These are phyloP conservation scores for Osedax frankpressi DNA, from an alignment of 2,888 invertebrate species.

Conservation along the genomic window DNA sequence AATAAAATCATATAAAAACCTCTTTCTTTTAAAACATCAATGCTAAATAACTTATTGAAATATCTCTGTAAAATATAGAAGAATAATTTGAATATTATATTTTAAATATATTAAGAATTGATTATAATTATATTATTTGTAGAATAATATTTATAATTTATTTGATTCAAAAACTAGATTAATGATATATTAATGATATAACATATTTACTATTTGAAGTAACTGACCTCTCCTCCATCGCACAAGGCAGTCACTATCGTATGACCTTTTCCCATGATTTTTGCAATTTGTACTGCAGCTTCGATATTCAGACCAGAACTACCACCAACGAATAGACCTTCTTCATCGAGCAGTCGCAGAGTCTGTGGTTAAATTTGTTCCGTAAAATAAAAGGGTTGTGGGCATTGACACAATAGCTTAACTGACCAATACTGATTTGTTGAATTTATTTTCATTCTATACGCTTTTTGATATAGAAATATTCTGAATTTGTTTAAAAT, in stretches of 20 bases:
- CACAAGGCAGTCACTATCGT: slow-evolving; percentile 44
- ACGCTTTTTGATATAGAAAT: too few species aligned
- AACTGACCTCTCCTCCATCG: slow-evolving; percentile 41
- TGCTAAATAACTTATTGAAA: slow-evolving; percentile 39
- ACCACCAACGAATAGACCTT: slow-evolving; percentile 46
- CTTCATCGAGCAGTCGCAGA: slow-evolving; percentile 41
- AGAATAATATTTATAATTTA: too few species aligned
- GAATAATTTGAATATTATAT: neutral
- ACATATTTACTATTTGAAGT: too few species aligned
- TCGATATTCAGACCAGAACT: slow-evolving; percentile 44
- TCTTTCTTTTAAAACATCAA: slow-evolving; percentile 33
- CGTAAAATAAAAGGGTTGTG: too few species aligned
- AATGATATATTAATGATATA: too few species aligned
- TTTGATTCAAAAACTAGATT: too few species aligned
- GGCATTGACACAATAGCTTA: too few species aligned
- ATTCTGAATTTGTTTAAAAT: too few species aligned
- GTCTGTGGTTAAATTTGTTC: slow-evolving; percentile 30
- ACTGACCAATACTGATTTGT: too few species aligned
- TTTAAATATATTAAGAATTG: neutral
- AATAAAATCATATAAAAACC: too few species aligned
- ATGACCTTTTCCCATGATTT: slow-evolving; percentile 42
- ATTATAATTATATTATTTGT: too few species aligned
- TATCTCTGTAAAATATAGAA: slow-evolving; percentile 33
- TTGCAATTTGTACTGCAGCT: slow-evolving; percentile 41
- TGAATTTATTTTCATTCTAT: too few species aligned